phyloP scores from a whole-genome alignment of 1,140 invertebrate species.

The Aphis craccivora region DNA sequence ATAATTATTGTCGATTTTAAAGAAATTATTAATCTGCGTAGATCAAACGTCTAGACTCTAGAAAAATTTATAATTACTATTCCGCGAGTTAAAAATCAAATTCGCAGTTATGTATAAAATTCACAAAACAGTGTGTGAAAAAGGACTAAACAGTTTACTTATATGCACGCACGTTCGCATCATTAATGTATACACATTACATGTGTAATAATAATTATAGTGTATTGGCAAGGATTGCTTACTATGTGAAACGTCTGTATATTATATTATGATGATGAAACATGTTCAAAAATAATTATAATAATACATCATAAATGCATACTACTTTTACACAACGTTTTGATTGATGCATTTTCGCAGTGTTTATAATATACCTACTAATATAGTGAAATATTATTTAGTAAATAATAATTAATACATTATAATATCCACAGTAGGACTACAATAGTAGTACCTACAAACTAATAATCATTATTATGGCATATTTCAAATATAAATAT shows the following conservation, averaged over 20 bases:
- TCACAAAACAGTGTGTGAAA: background rate
- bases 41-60: background rate
- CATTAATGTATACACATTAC: background rate
- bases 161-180: constrained; percentile 2
- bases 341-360: background rate
- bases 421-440: background rate
- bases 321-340: background rate
- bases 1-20: background rate
- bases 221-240: constrained; percentile 21
- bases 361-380: background rate
- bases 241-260: background rate
- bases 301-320: background rate
- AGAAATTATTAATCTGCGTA: background rate
- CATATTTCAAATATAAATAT: too few relatives aligned
- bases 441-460: background rate
- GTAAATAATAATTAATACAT: background rate
- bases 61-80: background rate
- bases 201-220: background rate
- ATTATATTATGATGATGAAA: background rate
- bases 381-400: background rate
- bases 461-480: too few relatives aligned
- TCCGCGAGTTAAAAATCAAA: constrained; percentile 7
- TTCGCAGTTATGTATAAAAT: background rate
- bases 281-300: background rate
- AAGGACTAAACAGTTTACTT: constrained; percentile 7